Conservation (phyloP, 2,888 invertebrate genomes). For the Polydrusus cervinus region DNA sequence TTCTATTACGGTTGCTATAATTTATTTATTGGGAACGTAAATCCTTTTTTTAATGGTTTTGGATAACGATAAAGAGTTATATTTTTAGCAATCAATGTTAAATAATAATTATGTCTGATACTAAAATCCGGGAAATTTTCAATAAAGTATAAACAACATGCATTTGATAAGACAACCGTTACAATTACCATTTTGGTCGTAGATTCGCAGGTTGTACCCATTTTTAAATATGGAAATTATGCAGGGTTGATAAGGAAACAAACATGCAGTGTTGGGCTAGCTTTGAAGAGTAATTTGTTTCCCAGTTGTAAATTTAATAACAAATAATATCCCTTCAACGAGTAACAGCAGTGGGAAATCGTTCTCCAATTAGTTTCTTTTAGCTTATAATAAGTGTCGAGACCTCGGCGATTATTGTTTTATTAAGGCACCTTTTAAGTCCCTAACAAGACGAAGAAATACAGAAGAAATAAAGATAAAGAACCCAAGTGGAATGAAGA, state of each 20-base stretch:
- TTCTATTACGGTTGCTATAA: neutral
- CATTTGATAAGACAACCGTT: conserved; percentile 21
- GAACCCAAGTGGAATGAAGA: conserved; percentile 38
- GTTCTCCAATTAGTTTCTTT: neutral
- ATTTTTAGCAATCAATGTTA: conserved; percentile 20
- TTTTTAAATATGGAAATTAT: conserved; percentile 16
- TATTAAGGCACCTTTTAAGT: conserved; percentile 13
- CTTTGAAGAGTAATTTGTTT: neutral
- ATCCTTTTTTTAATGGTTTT: neutral
- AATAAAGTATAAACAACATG: conserved; percentile 2
- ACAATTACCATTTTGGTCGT: conserved; percentile 22
- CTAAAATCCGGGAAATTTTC: conserved; percentile 9
- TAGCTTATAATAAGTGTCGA: neutral
- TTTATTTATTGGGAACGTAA: neutral
- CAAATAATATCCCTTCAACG: too few relatives aligned
- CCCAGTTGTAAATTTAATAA: too few relatives aligned
- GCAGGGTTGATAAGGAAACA: conserved; percentile 18
- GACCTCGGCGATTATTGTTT: conserved; percentile 4
- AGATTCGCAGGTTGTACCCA: conserved; percentile 16
- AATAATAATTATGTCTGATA: conserved; percentile 7
- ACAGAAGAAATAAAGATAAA: conserved; percentile 44
- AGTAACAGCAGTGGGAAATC: neutral
- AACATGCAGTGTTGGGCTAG: neutral
- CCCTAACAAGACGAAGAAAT: conserved; percentile 39
- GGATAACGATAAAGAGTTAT: conserved; percentile 2